Evolutionary conservation across 1,140 invertebrate genomes (phyloP), one percentile per base, ranked within the genome.

Genomic region (Penaeus japonicus): DNA sequence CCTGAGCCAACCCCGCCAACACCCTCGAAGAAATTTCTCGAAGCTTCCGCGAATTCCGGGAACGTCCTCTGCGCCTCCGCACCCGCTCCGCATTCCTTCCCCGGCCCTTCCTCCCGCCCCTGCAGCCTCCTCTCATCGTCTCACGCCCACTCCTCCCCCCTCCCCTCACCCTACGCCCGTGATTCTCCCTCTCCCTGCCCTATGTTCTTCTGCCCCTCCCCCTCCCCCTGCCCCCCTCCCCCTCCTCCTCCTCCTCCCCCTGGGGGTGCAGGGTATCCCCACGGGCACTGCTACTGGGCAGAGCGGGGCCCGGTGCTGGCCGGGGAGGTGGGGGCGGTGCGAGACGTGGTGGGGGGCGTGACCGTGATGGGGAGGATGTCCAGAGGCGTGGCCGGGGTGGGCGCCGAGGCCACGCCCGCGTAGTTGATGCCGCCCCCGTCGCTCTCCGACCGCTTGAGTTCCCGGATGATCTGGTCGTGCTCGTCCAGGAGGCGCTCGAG

Each of bases 401-500:
- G 84, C 53, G 87, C 83, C 2, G 89, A 85, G 7, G 84, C 32
- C 70, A 85, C 57, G 0, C 89, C 87, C 5, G 81, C 86, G 70
- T 85, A 83, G 47, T 85, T 87, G 86, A 87, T 85, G 47, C 84
- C 80, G 2, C 86, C 86, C 32, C 87, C 84, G 59, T 86, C 81
- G 57, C 90, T 90, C 84, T 90, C 87, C 4, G 90, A 89, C 4
- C 90, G 90, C 77, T 90, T 90, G 20, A 90, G 84, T 30, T 90
- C 90, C n/a, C 87, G 84, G 59, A 90, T 85, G 54, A 90, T 90
- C 80, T 90, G 88, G 82, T 90, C 88, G 53, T 90, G 90, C 47
- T 90, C 90, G 57, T 89, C 90, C 54, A 90, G 78, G n/a, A 90
- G 90, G 20, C 89, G 59, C 75, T 90, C 90, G n/a, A 90, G 85